Conservation (phyloP, 1,140 invertebrate species). For the Luehdorfia chinensis region DNA sequence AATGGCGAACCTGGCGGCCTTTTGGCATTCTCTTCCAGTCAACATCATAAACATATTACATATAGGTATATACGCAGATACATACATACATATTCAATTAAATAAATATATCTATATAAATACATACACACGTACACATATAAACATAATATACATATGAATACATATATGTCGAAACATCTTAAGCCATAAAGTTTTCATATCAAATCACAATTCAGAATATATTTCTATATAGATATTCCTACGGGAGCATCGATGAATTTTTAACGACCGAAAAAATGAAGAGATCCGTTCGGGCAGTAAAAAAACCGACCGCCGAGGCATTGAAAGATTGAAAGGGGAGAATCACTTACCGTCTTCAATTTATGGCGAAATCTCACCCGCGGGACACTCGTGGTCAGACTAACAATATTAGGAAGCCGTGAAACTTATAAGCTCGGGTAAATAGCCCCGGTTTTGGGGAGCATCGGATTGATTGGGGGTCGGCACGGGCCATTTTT, state of each 20-base stretch:
- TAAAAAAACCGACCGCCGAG: slow-evolving; percentile 39
- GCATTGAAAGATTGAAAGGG: slow-evolving; percentile 66
- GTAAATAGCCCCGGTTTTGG: slow-evolving; percentile 9
- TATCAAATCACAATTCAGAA: too few relatives aligned
- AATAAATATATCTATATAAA: too few relatives aligned
- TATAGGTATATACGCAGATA: too few relatives aligned
- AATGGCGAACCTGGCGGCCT: too few relatives aligned
- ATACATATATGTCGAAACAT: too few relatives aligned
- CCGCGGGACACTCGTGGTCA: slow-evolving; percentile 47
- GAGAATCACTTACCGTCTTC: slow-evolving; percentile 52
- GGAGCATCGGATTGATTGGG: slow-evolving; percentile 13
- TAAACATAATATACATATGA: too few relatives aligned
- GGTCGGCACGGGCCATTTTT: slow-evolving; percentile 5
- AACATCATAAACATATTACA: too few relatives aligned
- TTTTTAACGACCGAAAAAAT: slow-evolving; percentile 19
- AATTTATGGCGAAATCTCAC: slow-evolving; percentile 63
- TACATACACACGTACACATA: too few relatives aligned
- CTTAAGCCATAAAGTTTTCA: too few relatives aligned
- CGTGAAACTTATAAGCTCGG: slow-evolving; percentile 43
- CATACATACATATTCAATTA: too few relatives aligned
- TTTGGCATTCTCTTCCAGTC: too few relatives aligned
- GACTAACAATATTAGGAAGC: slow-evolving; percentile 57
- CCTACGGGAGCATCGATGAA: slow-evolving; percentile 5
- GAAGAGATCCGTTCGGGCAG: slow-evolving; percentile 23
- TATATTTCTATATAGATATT: too few relatives aligned